Conservation (phyloP, 1,140 invertebrate genomes). For the Drosophila quadrilineata region DNA sequence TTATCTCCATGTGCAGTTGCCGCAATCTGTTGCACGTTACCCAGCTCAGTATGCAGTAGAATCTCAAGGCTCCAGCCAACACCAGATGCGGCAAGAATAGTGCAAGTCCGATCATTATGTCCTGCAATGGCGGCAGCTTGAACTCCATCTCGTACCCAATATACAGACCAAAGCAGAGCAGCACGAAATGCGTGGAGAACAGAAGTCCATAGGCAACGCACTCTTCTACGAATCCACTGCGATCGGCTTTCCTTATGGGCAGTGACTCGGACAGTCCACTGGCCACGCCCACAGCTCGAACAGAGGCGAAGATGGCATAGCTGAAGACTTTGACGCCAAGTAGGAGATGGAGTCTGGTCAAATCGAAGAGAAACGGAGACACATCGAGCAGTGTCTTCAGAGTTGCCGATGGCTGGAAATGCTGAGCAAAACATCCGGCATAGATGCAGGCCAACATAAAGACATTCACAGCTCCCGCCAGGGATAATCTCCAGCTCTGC, state of each 20-base stretch:
- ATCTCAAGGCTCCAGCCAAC: slow-evolving; percentile 48
- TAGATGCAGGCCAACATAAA: slow-evolving; percentile 48
- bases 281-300: slow-evolving; percentile 16
- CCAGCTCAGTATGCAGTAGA: slow-evolving; percentile 51
- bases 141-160: slow-evolving; percentile 73
- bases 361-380: slow-evolving; percentile 53
- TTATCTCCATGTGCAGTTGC: slow-evolving; percentile 11
- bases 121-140: slow-evolving; percentile 55
- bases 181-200: slow-evolving; percentile 47
- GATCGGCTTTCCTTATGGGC: neutral
- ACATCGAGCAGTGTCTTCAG: slow-evolving; percentile 50
- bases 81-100: slow-evolving; percentile 64
- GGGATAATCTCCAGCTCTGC: slow-evolving; percentile 45
- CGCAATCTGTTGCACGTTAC: slow-evolving; percentile 26
- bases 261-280: slow-evolving; percentile 34
- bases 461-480: slow-evolving; percentile 39
- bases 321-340: slow-evolving; percentile 49
- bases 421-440: slow-evolving; percentile 54
- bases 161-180: slow-evolving; percentile 50
- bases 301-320: slow-evolving; percentile 51
- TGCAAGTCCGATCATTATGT: slow-evolving; percentile 54
- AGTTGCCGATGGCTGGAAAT: slow-evolving; percentile 49
- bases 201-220: slow-evolving; percentile 46
- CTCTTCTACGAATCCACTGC: slow-evolving; percentile 16
- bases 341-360: slow-evolving; percentile 55